phyloP scores from a whole-genome alignment of 2,113 vertebrate species.

The Cygnus buccinator region DNA sequence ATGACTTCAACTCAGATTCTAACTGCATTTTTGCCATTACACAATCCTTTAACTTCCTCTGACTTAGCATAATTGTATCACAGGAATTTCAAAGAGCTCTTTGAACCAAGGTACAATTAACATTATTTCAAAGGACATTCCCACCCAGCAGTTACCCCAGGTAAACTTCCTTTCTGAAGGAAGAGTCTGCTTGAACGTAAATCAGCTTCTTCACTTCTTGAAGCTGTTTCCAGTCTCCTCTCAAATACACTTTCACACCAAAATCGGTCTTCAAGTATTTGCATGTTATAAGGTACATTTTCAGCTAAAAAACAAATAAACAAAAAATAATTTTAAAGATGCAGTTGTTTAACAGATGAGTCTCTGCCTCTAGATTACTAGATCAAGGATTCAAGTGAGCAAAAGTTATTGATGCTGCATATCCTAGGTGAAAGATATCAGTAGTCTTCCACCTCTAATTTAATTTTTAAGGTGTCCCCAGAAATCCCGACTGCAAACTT shows the following conservation, averaged over 20 bases:
- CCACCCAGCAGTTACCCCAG: slow-evolving; percentile 27
- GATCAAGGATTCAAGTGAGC: neutral
- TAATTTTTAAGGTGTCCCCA: neutral
- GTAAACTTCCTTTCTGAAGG: slow-evolving; percentile 69
- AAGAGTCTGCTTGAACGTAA: slow-evolving; percentile 51
- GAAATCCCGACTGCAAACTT: neutral
- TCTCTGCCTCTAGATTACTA: neutral
- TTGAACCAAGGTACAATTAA: slow-evolving; percentile 67
- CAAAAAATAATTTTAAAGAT: neutral
- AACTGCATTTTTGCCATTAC: slow-evolving; percentile 57
- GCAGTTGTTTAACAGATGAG: neutral
- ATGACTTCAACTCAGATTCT: slow-evolving; percentile 38
- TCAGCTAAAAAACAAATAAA: neutral
- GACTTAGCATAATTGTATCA: slow-evolving; percentile 68
- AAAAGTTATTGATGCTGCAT: neutral
- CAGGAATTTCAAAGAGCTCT: slow-evolving; percentile 69
- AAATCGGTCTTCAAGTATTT: neutral
- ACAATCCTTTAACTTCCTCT: slow-evolving; percentile 58
- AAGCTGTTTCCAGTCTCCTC: neutral
- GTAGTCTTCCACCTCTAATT: neutral
- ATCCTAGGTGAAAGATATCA: neutral
- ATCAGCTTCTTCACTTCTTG: slow-evolving; percentile 49
- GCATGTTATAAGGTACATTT: neutral
- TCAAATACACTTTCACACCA: slow-evolving; percentile 16
- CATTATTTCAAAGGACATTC: slow-evolving; percentile 57